Evolutionary conservation across 2,113 vertebrate species (phyloP).

Genomic region (Ascaphus truei): DNA sequence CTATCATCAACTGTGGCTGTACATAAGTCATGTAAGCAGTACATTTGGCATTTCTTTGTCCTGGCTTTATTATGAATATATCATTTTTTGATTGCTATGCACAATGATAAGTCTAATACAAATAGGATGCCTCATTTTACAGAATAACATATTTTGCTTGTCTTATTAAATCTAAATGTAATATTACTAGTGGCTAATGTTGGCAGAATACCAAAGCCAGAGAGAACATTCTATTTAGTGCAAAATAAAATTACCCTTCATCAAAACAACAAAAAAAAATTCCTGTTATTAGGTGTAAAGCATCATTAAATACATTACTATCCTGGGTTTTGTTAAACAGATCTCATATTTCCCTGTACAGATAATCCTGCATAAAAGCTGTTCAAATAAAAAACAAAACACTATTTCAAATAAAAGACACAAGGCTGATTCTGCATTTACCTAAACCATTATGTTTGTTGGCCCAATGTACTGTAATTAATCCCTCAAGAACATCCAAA

Average conservation of each 20-base stretch:
- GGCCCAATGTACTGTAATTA: background rate
- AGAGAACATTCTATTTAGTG: too few relatives aligned
- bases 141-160: too few relatives aligned
- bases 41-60: too few relatives aligned
- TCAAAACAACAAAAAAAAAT: background rate
- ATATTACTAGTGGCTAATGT: too few relatives aligned
- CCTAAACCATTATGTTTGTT: background rate
- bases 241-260: background rate
- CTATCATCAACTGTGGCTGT: too few relatives aligned
- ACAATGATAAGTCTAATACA: too few relatives aligned
- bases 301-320: background rate
- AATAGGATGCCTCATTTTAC: too few relatives aligned
- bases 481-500: background rate
- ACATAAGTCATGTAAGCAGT: too few relatives aligned
- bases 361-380: background rate
- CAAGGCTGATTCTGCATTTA: background rate
- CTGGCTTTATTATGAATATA: too few relatives aligned
- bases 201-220: too few relatives aligned
- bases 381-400: background rate
- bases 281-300: background rate
- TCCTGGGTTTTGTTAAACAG: background rate
- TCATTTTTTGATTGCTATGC: too few relatives aligned
- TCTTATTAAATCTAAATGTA: too few relatives aligned
- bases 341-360: background rate
- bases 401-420: background rate